These are phyloP conservation scores for Megaustenia siamemsis DNA, from an alignment of 2,888 invertebrate genomes.

Conservation along the genomic window DNA sequence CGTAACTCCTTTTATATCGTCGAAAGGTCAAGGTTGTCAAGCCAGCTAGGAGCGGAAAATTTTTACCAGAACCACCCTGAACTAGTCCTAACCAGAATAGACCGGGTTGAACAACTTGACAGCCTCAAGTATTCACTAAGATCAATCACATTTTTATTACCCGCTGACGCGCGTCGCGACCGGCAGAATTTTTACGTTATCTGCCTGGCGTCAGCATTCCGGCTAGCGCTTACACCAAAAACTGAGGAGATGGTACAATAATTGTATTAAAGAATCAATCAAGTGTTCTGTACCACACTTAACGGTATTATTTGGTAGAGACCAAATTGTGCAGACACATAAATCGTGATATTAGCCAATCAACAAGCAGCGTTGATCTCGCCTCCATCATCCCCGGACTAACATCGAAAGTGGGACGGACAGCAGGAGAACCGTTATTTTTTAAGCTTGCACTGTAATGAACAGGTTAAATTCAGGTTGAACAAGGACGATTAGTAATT, in stretches of 20 bases:
- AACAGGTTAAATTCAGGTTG: no score
- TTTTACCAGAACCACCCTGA: constrained; percentile 32
- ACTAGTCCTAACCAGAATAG: constrained; percentile 48
- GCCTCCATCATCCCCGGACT: not conserved
- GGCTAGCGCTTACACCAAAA: not conserved
- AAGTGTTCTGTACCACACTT: not conserved
- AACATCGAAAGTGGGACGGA: constrained; percentile 44
- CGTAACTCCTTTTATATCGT: not conserved
- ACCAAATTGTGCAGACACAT: not conserved
- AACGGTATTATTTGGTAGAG: not conserved
- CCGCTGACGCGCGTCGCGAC: constrained; percentile 9
- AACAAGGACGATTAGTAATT: no score
- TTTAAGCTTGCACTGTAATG: not conserved
- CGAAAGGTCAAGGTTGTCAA: constrained; percentile 35
- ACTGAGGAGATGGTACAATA: not conserved
- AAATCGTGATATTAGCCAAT: not conserved
- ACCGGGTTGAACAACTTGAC: constrained; percentile 47
- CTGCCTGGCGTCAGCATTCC: not conserved
- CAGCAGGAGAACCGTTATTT: not conserved
- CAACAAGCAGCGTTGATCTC: not conserved
- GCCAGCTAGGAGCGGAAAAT: constrained; percentile 45
- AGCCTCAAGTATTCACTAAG: constrained; percentile 46
- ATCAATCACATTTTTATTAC: constrained; percentile 49
- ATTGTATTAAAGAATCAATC: not conserved
- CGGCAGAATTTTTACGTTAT: not conserved